Evolutionary conservation across 2,888 invertebrate genomes (phyloP).

Genomic region (Aromia moschata): DNA sequence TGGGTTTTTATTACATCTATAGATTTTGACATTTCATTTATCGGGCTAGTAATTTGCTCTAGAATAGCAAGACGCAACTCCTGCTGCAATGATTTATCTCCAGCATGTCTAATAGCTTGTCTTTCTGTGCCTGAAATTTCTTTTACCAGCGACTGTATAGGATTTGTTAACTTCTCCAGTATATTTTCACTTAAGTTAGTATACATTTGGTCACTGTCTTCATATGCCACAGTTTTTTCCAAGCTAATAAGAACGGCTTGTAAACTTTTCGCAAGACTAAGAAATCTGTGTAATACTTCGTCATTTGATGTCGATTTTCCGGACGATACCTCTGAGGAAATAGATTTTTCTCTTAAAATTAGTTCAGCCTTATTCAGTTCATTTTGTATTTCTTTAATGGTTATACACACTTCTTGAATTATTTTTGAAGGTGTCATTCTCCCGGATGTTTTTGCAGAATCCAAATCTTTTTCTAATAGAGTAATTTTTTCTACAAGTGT

Average conservation of each 20-base stretch:
- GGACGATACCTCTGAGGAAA: conserved; percentile 52
- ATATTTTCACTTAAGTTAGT: conserved; percentile 48
- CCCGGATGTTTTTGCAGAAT: conserved; percentile 56
- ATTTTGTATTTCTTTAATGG: conserved; percentile 69
- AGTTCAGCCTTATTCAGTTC: conserved; percentile 61
- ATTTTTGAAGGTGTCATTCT: conserved; percentile 61
- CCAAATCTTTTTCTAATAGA: conserved; percentile 62
- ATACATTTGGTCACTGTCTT: conserved; percentile 48
- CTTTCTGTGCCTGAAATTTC: conserved; percentile 56
- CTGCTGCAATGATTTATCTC: conserved; percentile 56
- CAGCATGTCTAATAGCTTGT: conserved; percentile 54
- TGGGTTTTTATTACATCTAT: conserved; percentile 64
- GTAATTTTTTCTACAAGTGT: conserved; percentile 66
- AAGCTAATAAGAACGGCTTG: conserved; percentile 59
- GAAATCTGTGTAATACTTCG: conserved; percentile 41
- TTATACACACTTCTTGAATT: conserved; percentile 64
- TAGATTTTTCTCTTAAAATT: conserved; percentile 48
- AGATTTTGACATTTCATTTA: conserved; percentile 70
- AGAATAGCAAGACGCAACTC: conserved; percentile 67
- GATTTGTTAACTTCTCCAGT: conserved; percentile 52
- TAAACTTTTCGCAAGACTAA: conserved; percentile 62
- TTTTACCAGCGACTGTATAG: conserved; percentile 52
- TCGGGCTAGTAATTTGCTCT: conserved; percentile 71
- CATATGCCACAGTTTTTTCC: conserved; percentile 44
- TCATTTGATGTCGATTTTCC: conserved; percentile 35